phyloP scores from a whole-genome alignment of 2,797 vertebrate species.

The Spondyliosoma cantharus region DNA sequence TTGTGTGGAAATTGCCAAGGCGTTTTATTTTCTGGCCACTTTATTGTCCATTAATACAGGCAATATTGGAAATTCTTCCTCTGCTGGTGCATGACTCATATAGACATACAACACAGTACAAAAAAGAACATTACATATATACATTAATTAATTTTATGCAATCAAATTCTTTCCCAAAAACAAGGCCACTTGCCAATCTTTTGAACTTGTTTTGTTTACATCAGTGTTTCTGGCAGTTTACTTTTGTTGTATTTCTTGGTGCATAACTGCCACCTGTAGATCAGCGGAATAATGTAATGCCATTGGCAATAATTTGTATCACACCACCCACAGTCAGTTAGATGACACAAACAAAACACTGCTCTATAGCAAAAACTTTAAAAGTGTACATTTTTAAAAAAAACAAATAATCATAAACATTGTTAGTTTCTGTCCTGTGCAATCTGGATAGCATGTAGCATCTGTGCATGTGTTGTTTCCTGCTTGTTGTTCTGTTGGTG shows the following conservation, averaged over 20 bases:
- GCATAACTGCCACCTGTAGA: neutral
- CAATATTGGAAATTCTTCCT: too few species aligned
- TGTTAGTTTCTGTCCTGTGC: neutral
- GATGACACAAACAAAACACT: neutral
- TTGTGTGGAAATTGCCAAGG: too few species aligned
- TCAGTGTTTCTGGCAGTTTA: neutral
- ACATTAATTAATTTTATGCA: too few species aligned
- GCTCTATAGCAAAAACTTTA: too few species aligned
- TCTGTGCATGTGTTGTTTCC: slow-evolving; percentile 9
- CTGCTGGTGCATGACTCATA: too few species aligned
- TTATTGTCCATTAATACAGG: too few species aligned
- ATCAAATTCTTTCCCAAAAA: neutral
- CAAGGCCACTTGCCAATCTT: neutral
- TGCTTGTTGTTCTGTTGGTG: slow-evolving; percentile 27
- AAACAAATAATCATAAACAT: too few species aligned
- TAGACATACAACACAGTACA: too few species aligned
- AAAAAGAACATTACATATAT: too few species aligned
- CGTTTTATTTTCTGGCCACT: too few species aligned
- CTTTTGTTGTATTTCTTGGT: neutral
- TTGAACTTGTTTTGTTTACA: neutral
- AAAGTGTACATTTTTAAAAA: too few species aligned
- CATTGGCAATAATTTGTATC: neutral
- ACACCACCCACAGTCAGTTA: neutral
- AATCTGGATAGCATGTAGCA: neutral
- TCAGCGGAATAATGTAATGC: neutral